These are phyloP conservation scores for Arctopsyche grandis DNA, from an alignment of 1,140 invertebrate genomes.

Conservation along the genomic window DNA sequence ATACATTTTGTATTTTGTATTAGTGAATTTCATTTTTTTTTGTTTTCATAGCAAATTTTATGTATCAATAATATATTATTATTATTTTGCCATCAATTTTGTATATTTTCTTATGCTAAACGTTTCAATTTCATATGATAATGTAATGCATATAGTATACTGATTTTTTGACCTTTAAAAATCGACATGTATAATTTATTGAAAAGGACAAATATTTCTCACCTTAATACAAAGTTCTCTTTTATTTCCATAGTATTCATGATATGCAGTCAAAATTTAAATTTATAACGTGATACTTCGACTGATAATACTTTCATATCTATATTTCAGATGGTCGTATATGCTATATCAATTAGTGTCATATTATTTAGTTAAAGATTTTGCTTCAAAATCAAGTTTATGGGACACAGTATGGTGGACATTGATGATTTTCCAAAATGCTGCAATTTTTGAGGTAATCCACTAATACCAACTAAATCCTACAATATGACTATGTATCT, in stretches of 20 bases:
- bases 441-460: constrained; percentile 84
- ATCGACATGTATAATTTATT: background rate
- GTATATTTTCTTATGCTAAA: too few species aligned
- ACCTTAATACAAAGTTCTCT: background rate
- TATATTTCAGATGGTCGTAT: constrained; percentile 76
- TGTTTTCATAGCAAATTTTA: too few species aligned
- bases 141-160: too few species aligned
- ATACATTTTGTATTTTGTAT: too few species aligned
- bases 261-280: too few species aligned
- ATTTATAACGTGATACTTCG: constrained; percentile 27
- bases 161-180: background rate
- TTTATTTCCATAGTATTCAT: background rate
- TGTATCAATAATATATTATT: too few species aligned
- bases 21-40: too few species aligned
- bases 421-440: constrained; percentile 90
- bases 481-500: background rate
- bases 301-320: background rate
- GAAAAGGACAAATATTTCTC: background rate
- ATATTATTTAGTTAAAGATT: constrained; percentile 66
- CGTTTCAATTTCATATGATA: too few species aligned
- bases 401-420: constrained; percentile 76
- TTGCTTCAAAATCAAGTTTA: constrained; percentile 64
- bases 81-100: too few species aligned
- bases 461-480: constrained; percentile 7
- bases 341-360: constrained; percentile 72